A percentile compares a stretch with the other conserved stretches of the same genome.
These are phyloP conservation scores for Crenichthys baileyi DNA, from an alignment of 2,797 vertebrate genomes.

Conservation along the genomic window DNA sequence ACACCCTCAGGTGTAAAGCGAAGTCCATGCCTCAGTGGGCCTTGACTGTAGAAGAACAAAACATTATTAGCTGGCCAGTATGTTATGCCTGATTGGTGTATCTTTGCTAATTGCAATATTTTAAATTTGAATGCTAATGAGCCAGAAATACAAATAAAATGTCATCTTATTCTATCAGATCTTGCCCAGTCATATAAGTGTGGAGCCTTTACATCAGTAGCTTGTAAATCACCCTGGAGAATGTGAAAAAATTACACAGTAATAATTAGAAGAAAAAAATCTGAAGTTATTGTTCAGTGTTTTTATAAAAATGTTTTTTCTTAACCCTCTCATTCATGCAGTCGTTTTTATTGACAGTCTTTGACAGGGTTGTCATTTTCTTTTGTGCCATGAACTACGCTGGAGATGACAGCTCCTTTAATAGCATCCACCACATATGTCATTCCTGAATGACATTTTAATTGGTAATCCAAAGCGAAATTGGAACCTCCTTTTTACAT, in stretches of 20 bases:
- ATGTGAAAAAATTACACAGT: not conserved
- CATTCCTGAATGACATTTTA: constrained; percentile 67
- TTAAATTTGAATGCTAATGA: constrained; percentile 12
- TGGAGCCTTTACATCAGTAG: not conserved
- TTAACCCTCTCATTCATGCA: constrained; percentile 15
- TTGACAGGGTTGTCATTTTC: constrained; percentile 61
- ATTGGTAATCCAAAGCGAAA: constrained; percentile 51
- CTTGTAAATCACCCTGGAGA: constrained; percentile 7
- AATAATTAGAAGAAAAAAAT: constrained; percentile 18
- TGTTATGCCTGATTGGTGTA: not conserved
- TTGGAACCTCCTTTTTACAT: constrained; percentile 39
- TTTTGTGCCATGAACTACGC: constrained; percentile 37
- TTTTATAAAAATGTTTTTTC: constrained; percentile 21
- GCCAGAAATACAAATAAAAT: constrained; percentile 26
- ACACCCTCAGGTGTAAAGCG: not conserved
- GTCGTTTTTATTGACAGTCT: constrained; percentile 48
- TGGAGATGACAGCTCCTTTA: constrained; percentile 64
- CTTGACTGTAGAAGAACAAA: not conserved
- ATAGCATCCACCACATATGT: constrained; percentile 60
- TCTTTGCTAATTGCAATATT: no score
- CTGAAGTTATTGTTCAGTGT: constrained; percentile 20
- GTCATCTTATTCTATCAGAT: not conserved
- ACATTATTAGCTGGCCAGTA: not conserved
- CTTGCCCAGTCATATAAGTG: not conserved
- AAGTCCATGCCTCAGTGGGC: not conserved